These are phyloP conservation scores for Flabesymbios commensalis DNA, from an alignment of 2,888 invertebrate genomes.

Conservation along the genomic window DNA sequence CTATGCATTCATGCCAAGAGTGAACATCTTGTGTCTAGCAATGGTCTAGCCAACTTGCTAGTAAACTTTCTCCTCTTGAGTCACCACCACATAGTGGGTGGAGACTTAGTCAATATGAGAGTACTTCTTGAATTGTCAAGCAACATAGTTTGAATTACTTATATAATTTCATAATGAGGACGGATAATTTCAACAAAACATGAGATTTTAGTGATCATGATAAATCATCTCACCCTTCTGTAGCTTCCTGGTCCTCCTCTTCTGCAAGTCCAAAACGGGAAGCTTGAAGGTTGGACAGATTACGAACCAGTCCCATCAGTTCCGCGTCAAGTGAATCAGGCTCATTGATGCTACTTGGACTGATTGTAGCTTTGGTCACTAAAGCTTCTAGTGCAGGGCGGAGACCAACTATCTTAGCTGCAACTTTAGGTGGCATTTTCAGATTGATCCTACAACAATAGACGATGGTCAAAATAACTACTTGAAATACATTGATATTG, in stretches of 20 bases:
- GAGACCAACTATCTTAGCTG: conserved; percentile 81
- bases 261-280: conserved; percentile 56
- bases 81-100: too few relatives aligned
- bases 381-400: conserved; percentile 87
- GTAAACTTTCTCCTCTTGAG: too few relatives aligned
- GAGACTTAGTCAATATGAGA: too few relatives aligned
- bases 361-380: conserved; percentile 77
- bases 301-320: conserved; percentile 73
- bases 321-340: conserved; percentile 69
- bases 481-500: too few relatives aligned
- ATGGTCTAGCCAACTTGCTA: too few relatives aligned
- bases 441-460: conserved; percentile 72
- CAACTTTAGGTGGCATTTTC: conserved; percentile 77
- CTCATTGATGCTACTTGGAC: conserved; percentile 77
- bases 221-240: conserved; percentile 4
- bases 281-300: conserved; percentile 77
- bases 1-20: too few relatives aligned
- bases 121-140: too few relatives aligned
- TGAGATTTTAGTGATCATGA: too few relatives aligned
- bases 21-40: too few relatives aligned
- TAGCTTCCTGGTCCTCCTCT: conserved; percentile 20
- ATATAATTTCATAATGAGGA: too few relatives aligned
- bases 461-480: neutral
- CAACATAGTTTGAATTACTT: too few relatives aligned
- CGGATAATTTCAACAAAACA: too few relatives aligned